Conservation (phyloP, 2,888 invertebrate species). For the Pyralis farinalis region DNA sequence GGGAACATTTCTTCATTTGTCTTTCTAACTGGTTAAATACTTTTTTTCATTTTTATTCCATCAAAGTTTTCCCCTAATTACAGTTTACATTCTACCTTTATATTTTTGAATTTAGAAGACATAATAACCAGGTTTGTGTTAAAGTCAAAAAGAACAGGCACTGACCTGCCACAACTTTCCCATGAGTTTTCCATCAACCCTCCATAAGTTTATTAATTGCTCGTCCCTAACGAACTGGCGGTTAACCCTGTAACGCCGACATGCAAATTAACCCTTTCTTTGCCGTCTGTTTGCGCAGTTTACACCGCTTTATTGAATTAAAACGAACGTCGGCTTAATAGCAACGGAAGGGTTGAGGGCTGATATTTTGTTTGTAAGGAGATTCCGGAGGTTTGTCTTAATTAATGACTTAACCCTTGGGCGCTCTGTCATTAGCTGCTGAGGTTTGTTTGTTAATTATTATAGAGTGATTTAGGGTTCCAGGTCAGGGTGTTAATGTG, state of each 20-base stretch:
- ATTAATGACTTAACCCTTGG: conserved; percentile 67
- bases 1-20: conserved; percentile 69
- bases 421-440: conserved; percentile 58
- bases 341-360: conserved; percentile 62
- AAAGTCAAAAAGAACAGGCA: conserved; percentile 22
- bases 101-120: conserved; percentile 4
- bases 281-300: conserved; percentile 65
- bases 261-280: conserved; percentile 80
- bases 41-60: conserved; percentile 38
- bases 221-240: conserved; percentile 73
- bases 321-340: conserved; percentile 50
- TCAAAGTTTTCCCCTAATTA: conserved; percentile 55
- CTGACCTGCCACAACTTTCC: conserved; percentile 75
- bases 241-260: conserved; percentile 73
- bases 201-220: conserved; percentile 57
- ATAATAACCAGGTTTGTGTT: conserved; percentile 8
- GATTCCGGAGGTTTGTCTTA: conserved; percentile 56
- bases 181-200: conserved; percentile 61
- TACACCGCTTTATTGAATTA: conserved; percentile 78
- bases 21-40: conserved; percentile 48
- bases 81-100: conserved; percentile 40
- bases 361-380: conserved; percentile 72
- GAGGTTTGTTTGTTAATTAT: conserved; percentile 57
- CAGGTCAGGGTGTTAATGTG: conserved; percentile 44
- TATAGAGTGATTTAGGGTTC: conserved; percentile 46